Base-by-base conservation (phyloP, 2,113 vertebrate species). In the Setophaga kirtlandii region DNA sequence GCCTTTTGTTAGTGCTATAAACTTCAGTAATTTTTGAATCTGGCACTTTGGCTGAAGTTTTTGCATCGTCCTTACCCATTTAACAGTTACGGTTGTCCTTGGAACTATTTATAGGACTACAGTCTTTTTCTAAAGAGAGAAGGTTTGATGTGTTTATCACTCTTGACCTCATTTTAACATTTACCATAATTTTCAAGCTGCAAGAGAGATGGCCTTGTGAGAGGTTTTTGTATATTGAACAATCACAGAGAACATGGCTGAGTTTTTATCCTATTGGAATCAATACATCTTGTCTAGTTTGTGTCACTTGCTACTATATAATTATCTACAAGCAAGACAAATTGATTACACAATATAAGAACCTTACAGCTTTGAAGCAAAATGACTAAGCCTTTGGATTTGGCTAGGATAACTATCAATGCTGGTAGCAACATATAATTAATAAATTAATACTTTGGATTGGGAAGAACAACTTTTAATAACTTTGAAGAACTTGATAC, bases 381-480 rank as follows among this genome's bases (percentile, higher is more conserved):
- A 95, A 83, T 79, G 20, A 53, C 47, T 39, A 37, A 80, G 56
- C 21, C 27, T 83, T 89, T 92, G 84, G 60, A 83, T 93, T 93
- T 90, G 44, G 14, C 58, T 89, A 60, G 76, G 89, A 89, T 91
- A 92, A 37, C 46, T 94, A 87, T 95, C 56, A 78, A 21, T 87
- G 91, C 89, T 93, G 77, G 44, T 95, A 87, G 80, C 93, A 91
- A 94, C 95, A 87, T 94, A 82, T 60, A 92, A 87, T 89, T 87
- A 84, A 76, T 83, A 93, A 33, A 70, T 87, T 83, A 64, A 44
- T 74, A 63, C 63, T 86, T 95, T 89, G 89, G 27, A 81, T 70
- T 68, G 31, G 35, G 22, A 87, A 25, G 25, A 81, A 39, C 31
- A 94, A 79, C 22, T 92, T 90, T 73, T 95, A 85, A 53, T 73